Evolutionary conservation across 2,888 invertebrate genomes (phyloP), one percentile per base, ranked within the genome.

Genomic region (Metallyticus violacea): DNA sequence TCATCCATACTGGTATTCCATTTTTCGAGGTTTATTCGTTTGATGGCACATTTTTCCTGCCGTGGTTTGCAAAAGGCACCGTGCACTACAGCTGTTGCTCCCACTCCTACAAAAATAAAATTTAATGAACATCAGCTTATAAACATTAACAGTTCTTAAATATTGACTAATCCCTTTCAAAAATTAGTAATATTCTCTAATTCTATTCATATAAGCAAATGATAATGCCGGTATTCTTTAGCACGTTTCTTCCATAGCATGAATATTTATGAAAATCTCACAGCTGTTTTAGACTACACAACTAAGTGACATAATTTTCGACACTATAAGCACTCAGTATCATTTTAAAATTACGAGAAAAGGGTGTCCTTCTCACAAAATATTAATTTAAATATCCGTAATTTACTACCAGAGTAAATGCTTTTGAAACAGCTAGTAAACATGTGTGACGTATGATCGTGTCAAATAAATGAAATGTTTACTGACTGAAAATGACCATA

Each of bases 1-100:
- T 99, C 99, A 91, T 99, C 99, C 96, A 99, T 99, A 87, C 98
- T 98, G n/a, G 99, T 99, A 92, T 99, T 99, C 97, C 99, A 99
- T 94, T 99, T 99, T 92, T 99, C 99, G 91, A 99, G 94, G 92
- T 99, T 99, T 91, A 99, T 99, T 90, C 98, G 95, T 92, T 99
- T 99, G 90, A 99, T 99, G 91, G 99, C 99, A 94, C 99, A 99
- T 94, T 97, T 97, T 92, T 99, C 99, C 90, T 95, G 95, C 79
- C 97, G 94, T 7, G 98, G 97, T 90, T 96, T 95, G 92, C 99
- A 99, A 89, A 95, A 94, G 1, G 99, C 99, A 88, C 96, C 96
- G 92, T 99, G 97, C 15, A 99, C 99, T 85, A 97, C 97, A 7
- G 99, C 99, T 15, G 99, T 99, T 85, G 99, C 99, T 86, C 99